Base-by-base conservation (phyloP, 2,888 invertebrate species). In the Lasioglossum malachurum region DNA sequence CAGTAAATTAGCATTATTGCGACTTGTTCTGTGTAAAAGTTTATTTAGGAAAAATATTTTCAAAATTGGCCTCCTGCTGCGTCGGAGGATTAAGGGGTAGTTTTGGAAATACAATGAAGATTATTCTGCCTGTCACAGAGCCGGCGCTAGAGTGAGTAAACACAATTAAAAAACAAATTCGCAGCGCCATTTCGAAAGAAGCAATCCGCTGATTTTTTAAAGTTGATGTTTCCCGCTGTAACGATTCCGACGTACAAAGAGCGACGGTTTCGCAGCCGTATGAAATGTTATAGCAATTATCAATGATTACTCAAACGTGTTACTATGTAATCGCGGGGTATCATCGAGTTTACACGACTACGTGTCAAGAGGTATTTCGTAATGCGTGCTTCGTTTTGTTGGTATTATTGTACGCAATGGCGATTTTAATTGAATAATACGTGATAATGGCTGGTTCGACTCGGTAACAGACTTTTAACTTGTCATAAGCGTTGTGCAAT, bases 361-460 rank as follows among this genome's bases (percentile, higher is more conserved):
- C 31, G 67, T 35, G 67, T 67, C 67, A 19, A 67, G 35, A 35
- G 31, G 67, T 35, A 35, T 67, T 67, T 31, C 67, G 67, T 19
- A 31, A 67, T 31, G 4, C 35, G 31, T 8, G 35, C 31, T 19
- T 35, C 67, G 67, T 35, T 67, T 67, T 35, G 67, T 67, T 67
- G 67, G 67, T 67, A 35, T 67, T 67, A 67, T 67, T 35, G 67
- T 67, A 69, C 69, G 35, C 38, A 69, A 38, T 69, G 23, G 38
- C 69, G 69, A 72, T 78, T 78, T 27, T 57, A 49, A 69, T 53
- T 71, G 71, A 69, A 69, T 69, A 69, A 71, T 71, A 72, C 57
- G 71, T 38, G 38, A 38, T 69, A 69, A 69, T 38, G 10, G 31
- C 19, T 8, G 23, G 38, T 35, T 67, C 10, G 35, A 2, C 23